A percentile compares a stretch with the other conserved stretches of the same genome.
Evolutionary conservation across 2,797 vertebrate genomes (phyloP).

Genomic region (Sebastes vulpes): DNA sequence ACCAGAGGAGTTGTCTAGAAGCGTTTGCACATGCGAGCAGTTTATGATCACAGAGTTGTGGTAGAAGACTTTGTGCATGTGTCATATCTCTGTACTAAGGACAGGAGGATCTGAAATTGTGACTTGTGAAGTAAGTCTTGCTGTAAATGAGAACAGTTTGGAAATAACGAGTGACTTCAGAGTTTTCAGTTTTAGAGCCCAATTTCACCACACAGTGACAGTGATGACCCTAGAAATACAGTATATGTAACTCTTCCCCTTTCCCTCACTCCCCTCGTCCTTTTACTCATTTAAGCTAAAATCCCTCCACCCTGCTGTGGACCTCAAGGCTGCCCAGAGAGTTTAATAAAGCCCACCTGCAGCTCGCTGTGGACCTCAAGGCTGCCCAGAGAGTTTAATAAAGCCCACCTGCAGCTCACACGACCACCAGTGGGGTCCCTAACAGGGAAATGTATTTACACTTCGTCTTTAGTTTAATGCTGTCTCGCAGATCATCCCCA

Average conservation of each 20-base stretch:
- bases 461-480: background rate
- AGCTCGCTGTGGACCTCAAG: background rate
- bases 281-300: background rate
- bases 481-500: background rate
- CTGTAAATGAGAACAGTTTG: background rate
- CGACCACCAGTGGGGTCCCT: background rate
- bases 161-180: background rate
- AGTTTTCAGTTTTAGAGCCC: background rate
- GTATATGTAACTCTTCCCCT: background rate
- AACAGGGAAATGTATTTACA: background rate
- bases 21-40: background rate
- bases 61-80: background rate
- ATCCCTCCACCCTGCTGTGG: background rate
- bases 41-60: background rate
- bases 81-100: background rate
- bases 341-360: constrained; percentile 15
- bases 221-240: background rate
- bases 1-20: background rate
- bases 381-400: constrained; percentile 6
- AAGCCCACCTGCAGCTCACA: constrained; percentile 3
- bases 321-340: background rate
- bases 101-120: background rate
- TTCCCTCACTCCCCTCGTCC: background rate
- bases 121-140: background rate
- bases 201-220: background rate